Conservation (phyloP, 2,888 invertebrate genomes). For the Bursaphelenchus okinawaensis region DNA sequence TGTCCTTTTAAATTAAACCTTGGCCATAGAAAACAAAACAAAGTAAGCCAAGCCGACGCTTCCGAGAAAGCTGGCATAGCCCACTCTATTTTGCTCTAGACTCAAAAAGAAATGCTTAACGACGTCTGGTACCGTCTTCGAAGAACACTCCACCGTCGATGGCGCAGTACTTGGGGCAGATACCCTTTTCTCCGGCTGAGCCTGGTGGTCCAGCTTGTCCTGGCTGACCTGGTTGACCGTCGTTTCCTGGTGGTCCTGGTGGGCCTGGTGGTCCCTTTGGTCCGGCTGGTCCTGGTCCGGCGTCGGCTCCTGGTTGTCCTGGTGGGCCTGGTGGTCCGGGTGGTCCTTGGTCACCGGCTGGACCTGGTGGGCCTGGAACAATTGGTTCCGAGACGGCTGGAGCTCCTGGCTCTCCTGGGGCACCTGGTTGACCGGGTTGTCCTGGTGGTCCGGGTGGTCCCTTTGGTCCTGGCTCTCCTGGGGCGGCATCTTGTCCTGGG, state of each 20-base stretch:
- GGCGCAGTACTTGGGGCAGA: conserved; percentile 53
- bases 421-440: conserved; percentile 36
- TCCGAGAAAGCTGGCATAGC: neutral
- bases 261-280: conserved; percentile 29
- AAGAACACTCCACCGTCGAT: conserved; percentile 55
- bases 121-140: conserved; percentile 47
- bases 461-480: conserved; percentile 48
- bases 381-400: conserved; percentile 32
- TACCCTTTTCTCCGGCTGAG: conserved; percentile 31
- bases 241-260: conserved; percentile 16
- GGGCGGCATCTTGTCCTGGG: conserved; percentile 24
- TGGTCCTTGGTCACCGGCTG: conserved; percentile 17
- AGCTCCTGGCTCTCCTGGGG: conserved; percentile 36
- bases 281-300: conserved; percentile 23
- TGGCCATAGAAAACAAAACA: neutral
- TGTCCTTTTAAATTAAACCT: neutral
- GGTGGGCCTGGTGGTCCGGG: conserved; percentile 25
- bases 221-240: conserved; percentile 14
- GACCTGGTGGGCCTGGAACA: conserved; percentile 27
- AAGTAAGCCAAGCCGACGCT: neutral
- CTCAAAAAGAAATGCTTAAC: neutral
- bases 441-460: conserved; percentile 39
- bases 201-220: conserved; percentile 16
- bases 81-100: neutral
- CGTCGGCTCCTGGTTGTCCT: conserved; percentile 21